A percentile compares a stretch with the other conserved stretches of the same genome.
Evolutionary conservation across 2,797 vertebrate genomes (phyloP).

Genomic region (Emys orbicularis): DNA sequence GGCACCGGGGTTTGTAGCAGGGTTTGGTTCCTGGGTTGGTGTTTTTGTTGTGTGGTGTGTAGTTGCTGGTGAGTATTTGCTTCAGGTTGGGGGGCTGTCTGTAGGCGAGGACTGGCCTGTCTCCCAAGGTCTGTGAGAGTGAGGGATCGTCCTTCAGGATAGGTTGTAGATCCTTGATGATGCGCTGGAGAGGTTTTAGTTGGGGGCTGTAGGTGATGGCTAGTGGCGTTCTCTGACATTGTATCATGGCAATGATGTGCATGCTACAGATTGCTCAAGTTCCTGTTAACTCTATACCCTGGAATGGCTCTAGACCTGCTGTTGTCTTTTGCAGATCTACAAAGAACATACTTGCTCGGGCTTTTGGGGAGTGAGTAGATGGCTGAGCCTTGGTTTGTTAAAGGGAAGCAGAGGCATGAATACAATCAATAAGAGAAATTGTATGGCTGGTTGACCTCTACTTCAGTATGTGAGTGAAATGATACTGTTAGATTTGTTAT

Average conservation of each 20-base stretch:
- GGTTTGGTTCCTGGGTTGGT: too few relatives aligned
- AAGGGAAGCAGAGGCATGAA: not conserved
- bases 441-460: fast-evolving
- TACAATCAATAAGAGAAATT: fast-evolving
- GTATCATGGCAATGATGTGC: conserved; percentile 34
- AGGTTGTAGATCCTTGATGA: too few relatives aligned
- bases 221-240: not conserved
- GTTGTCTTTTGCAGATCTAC: conserved; percentile 46
- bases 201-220: too few relatives aligned
- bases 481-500: not conserved
- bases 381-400: not conserved
- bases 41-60: too few relatives aligned
- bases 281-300: conserved; percentile 9
- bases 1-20: too few relatives aligned
- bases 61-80: too few relatives aligned
- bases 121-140: too few relatives aligned
- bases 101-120: too few relatives aligned
- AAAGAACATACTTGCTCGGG: not conserved
- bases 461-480: not conserved
- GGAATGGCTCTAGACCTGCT: conserved; percentile 9
- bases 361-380: not conserved
- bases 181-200: too few relatives aligned
- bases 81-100: too few relatives aligned
- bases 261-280: conserved; percentile 19
- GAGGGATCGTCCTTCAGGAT: too few relatives aligned